These are phyloP conservation scores for Meriones unguiculatus DNA, from an alignment of 2,113 vertebrate genomes.

Conservation along the genomic window DNA sequence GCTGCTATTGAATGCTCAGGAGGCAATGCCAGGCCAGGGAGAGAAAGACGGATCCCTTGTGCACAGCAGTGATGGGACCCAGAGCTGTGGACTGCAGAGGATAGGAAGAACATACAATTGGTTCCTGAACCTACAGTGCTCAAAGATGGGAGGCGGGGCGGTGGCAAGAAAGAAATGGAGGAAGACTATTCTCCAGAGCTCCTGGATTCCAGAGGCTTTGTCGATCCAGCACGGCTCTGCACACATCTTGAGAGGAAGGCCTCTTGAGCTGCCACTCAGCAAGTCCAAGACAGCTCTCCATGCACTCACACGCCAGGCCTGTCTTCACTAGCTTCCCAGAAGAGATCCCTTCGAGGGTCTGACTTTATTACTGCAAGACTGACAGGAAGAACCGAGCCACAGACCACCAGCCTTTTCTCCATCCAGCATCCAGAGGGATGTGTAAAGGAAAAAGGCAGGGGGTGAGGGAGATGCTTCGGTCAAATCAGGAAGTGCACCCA, in stretches of 20 bases:
- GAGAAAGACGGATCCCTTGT: neutral
- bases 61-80: too few species aligned
- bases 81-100: neutral
- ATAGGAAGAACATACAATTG: neutral
- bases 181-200: neutral
- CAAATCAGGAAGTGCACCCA: neutral
- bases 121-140: neutral
- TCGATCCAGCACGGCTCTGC: neutral
- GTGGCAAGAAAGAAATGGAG: neutral
- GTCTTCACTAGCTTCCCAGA: neutral
- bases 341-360: neutral
- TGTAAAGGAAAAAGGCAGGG: neutral
- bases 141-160: too few species aligned
- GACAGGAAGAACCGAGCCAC: neutral
- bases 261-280: conserved; percentile 41
- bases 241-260: conserved; percentile 36
- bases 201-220: conserved; percentile 3
- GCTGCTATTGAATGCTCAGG: neutral
- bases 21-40: neutral
- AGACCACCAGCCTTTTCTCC: neutral
- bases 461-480: neutral
- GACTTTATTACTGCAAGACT: neutral
- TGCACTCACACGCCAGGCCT: neutral
- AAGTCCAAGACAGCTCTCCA: neutral
- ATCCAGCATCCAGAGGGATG: neutral